Evolutionary conservation across 2,888 invertebrate genomes (phyloP).

Genomic region (Campopleginae sp.): DNA sequence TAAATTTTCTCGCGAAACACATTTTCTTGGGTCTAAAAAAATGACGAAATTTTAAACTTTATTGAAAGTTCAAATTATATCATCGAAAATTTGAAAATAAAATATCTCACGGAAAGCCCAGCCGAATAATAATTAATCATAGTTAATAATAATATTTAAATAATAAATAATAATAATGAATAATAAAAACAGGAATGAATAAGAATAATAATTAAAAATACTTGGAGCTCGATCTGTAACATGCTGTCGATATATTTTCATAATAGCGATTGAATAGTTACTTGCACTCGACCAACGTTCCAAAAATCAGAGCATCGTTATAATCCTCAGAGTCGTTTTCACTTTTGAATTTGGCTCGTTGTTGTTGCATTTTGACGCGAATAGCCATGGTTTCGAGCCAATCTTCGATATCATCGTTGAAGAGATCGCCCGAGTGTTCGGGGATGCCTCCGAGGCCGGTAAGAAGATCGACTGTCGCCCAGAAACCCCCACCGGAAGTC

Average conservation of each 20-base stretch:
- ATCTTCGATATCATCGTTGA: conserved; percentile 76
- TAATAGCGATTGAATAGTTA: conserved; percentile 40
- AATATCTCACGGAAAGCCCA: no score
- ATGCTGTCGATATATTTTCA: neutral
- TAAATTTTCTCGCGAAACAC: no score
- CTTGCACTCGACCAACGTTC: conserved; percentile 66
- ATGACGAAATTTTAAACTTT: no score
- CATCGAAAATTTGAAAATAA: no score
- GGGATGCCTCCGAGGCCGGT: conserved; percentile 65
- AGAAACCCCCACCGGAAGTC: conserved; percentile 85
- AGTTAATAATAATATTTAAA: no score
- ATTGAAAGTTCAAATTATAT: no score
- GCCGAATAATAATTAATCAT: no score
- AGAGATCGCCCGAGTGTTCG: conserved; percentile 60
- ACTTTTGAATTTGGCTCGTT: conserved; percentile 56
- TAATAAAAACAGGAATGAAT: no score
- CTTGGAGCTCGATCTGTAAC: no score
- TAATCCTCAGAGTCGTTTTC: conserved; percentile 52
- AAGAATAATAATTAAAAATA: neutral
- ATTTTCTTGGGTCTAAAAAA: no score
- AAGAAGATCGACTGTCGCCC: conserved; percentile 88
- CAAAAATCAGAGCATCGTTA: conserved; percentile 27
- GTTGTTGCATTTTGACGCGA: conserved; percentile 69
- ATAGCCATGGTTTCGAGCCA: conserved; percentile 76
- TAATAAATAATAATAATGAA: no score